Evolutionary conservation across 2,888 invertebrate species (phyloP).

Genomic region (Hyposoter dolosus): DNA sequence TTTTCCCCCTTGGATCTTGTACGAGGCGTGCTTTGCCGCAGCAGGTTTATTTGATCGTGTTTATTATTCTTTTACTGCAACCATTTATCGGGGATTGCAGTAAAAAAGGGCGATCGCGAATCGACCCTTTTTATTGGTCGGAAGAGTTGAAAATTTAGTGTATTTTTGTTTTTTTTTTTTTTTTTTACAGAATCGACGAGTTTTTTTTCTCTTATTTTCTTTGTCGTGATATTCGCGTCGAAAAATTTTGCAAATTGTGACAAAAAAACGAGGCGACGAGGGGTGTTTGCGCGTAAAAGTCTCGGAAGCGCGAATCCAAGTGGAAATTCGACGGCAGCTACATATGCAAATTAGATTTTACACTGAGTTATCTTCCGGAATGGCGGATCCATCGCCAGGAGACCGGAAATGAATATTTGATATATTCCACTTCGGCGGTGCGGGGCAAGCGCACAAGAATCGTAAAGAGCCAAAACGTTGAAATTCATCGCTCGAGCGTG

Average conservation of each 20-base stretch:
- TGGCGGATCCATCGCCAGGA: constrained; percentile 12
- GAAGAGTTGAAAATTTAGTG: no score
- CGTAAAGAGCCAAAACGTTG: constrained; percentile 30
- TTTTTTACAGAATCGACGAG: background rate
- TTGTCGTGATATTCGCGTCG: background rate
- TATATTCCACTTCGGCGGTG: constrained; percentile 23
- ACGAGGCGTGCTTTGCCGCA: constrained; percentile 38
- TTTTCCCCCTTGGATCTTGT: constrained; percentile 43
- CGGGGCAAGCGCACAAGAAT: constrained; percentile 8
- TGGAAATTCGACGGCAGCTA: background rate
- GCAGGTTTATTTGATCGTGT: constrained; percentile 29
- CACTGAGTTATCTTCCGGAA: constrained; percentile 24
- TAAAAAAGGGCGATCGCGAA: background rate
- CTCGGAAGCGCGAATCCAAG: constrained; percentile 6
- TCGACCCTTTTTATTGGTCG: background rate
- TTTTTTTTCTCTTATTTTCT: background rate
- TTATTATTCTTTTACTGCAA: constrained; percentile 30
- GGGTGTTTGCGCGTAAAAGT: background rate
- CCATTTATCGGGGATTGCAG: background rate
- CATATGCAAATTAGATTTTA: constrained; percentile 48
- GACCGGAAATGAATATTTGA: constrained; percentile 59
- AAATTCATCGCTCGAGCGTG: constrained; percentile 18
- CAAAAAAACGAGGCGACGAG: background rate
- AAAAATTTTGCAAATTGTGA: background rate
- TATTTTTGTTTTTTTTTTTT: background rate